Evolutionary conservation across 1,140 invertebrate genomes (phyloP).

Genomic region (Mactra quadrangularis): DNA sequence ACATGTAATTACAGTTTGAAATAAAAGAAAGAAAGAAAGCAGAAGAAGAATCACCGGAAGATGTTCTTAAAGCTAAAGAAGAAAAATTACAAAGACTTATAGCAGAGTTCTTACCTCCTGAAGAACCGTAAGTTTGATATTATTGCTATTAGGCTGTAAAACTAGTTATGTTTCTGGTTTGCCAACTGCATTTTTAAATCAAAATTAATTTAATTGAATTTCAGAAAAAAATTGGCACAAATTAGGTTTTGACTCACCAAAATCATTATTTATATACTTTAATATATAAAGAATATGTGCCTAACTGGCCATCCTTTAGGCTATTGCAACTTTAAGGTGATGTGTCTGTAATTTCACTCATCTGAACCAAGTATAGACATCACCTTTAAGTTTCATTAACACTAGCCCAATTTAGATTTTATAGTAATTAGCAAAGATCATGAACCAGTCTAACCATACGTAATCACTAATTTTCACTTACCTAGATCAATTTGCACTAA

Average conservation of each 20-base stretch:
- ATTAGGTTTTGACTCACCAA: neutral
- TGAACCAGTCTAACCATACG: no score
- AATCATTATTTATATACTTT: neutral
- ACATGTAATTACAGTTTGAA: slow-evolving; percentile 94
- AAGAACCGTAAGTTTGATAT: slow-evolving; percentile 75
- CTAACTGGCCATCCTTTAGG: neutral
- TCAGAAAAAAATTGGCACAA: neutral
- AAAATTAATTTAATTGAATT: neutral
- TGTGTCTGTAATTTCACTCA: no score
- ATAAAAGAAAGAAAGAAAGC: slow-evolving; percentile 96
- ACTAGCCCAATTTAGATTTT: neutral
- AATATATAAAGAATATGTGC: neutral
- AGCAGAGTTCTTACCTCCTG: slow-evolving; percentile 81
- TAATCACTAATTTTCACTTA: no score
- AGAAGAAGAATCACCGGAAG: slow-evolving; percentile 85
- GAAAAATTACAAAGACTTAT: slow-evolving; percentile 78
- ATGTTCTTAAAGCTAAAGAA: slow-evolving; percentile 73
- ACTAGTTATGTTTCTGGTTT: neutral
- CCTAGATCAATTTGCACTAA: no score
- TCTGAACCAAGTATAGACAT: no score
- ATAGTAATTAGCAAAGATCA: no score
- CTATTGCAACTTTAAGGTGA: no score
- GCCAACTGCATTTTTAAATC: neutral
- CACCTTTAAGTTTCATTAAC: neutral
- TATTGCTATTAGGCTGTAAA: neutral